Evolutionary conservation across 2,113 vertebrate genomes (phyloP), one percentile per base, ranked within the genome.

Genomic region (Picathartes gymnocephalus): DNA sequence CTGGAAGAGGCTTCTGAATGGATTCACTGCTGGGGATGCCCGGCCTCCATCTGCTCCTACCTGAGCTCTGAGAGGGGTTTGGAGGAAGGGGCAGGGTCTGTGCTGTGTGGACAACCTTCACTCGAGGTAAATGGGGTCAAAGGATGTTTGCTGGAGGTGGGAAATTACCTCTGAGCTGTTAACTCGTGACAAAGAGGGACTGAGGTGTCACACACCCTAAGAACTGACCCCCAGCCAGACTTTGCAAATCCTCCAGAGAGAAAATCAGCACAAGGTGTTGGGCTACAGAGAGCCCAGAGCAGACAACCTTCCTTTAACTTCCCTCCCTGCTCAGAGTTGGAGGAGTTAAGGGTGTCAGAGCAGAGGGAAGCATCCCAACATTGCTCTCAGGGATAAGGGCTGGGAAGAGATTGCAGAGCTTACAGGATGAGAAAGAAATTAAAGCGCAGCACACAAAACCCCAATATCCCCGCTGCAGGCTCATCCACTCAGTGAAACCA

Each of bases 391-490:
- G 92, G 58, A 73, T 90, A 50, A 96, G 79, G 92, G 72, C 88
- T 33, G 56, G 74, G 77, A 20, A 80, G 73, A 88, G 54, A 88
- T 90, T 80, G 74, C 69, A 68, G 66, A 88, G 86, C 60, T 95
- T 93, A 90, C 68, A 90, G 79, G 80, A 57, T 58, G 86, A 92
- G 86, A 93, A 73, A 73, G 86, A 96, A 94, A 94, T 96, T 86
- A 92, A 94, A 90, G 27, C 7, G 2, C 86, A 73, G 85, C 47
- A 27, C 81, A 90, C 88, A 88, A 92, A 89, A 68, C 10, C 40
- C 66, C 88, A 48, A 20, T 88, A 90, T 80, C 90, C 64, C 90
- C 4, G 64, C 90, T 90, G 83, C 91, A 78, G 94, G 92, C 94
- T 95, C 91, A 96, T 54, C 80, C 83, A 81, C 65, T 37, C 8